Conservation (phyloP, 2,113 vertebrate species). For the Climacteris rufus region DNA sequence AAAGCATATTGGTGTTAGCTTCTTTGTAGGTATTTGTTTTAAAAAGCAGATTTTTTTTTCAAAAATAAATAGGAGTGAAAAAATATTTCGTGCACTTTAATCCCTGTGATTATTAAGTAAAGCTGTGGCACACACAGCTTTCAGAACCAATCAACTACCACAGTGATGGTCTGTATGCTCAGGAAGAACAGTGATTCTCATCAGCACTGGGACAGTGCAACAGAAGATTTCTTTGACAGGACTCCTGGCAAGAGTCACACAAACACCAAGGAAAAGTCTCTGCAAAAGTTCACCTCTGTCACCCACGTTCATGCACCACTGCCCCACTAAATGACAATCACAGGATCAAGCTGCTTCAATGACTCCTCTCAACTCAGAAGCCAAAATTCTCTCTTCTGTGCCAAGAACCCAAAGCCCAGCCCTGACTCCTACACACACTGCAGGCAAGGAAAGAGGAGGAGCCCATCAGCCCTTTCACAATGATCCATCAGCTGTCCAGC, state of each 20-base stretch:
- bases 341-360: rapidly evolving
- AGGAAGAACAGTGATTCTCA: not conserved
- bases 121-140: not conserved
- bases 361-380: not conserved
- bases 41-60: not conserved
- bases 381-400: not conserved
- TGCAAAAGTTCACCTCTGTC: not conserved
- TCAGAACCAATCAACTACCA: not conserved
- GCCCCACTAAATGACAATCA: rapidly evolving
- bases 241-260: not conserved
- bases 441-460: not conserved
- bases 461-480: not conserved
- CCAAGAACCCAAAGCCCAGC: not conserved
- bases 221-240: not conserved
- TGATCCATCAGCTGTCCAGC: not conserved
- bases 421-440: not conserved
- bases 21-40: not conserved
- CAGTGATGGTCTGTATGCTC: rapidly evolving
- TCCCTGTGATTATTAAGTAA: not conserved
- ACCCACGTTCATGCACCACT: rapidly evolving
- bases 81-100: not conserved
- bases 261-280: not conserved
- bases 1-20: not conserved
- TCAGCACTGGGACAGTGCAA: not conserved
- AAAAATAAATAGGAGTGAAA: not conserved